phyloP scores from a whole-genome alignment of 2,888 invertebrate species.

The Dusona sp. region DNA sequence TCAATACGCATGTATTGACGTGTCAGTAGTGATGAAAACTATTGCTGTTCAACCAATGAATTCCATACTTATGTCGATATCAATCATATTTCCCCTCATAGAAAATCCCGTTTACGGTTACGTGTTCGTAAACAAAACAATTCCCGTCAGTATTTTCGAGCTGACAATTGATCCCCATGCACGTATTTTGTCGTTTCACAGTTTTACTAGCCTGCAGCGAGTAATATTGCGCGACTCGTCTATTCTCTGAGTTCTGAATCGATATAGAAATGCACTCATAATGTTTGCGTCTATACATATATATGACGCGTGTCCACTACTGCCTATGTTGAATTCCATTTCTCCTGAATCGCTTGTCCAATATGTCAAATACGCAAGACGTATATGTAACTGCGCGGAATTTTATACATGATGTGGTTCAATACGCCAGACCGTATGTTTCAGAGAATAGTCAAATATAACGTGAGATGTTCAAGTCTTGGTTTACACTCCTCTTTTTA shows the following conservation, averaged over 20 bases:
- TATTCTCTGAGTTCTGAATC: conserved; percentile 31
- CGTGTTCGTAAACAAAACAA: conserved; percentile 38
- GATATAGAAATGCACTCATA: conserved; percentile 19
- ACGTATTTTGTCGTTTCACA: conserved; percentile 39
- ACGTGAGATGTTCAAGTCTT: neutral
- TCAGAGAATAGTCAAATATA: conserved; percentile 12
- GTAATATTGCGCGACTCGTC: conserved; percentile 33
- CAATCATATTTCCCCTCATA: conserved; percentile 49
- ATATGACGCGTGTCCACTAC: conserved; percentile 72
- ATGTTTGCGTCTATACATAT: conserved; percentile 1
- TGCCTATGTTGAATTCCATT: conserved; percentile 12
- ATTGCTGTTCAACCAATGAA: conserved; percentile 44
- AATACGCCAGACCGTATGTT: conserved; percentile 8
- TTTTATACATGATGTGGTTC: neutral
- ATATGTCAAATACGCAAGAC: conserved; percentile 32
- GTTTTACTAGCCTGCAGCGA: conserved; percentile 17
- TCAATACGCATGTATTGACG: neutral
- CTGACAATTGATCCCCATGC: conserved; percentile 50
- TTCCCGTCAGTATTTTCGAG: conserved; percentile 54
- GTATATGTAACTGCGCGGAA: neutral
- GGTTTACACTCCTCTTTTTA: neutral
- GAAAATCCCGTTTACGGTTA: conserved; percentile 30
- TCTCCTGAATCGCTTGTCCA: conserved; percentile 16
- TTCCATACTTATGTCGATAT: conserved; percentile 55
- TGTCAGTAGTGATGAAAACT: conserved; percentile 31